Evolutionary conservation across 2,113 vertebrate species (phyloP), one percentile per base, ranked within the genome.

Genomic region (Psittacula cyanocephala): DNA sequence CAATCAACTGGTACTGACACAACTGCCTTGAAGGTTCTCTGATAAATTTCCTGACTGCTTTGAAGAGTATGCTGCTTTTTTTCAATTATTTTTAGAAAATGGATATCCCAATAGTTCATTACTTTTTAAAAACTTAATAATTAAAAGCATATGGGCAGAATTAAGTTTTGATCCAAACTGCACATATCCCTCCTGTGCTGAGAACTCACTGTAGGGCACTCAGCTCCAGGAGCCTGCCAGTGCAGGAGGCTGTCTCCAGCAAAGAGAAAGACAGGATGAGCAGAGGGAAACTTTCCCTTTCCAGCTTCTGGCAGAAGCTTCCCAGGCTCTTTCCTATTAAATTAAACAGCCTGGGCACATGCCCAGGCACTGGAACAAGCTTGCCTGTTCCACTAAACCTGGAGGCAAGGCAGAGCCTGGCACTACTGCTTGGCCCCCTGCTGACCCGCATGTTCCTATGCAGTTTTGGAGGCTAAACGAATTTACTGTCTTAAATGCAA

Each of bases 201-300:
- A 65, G 46, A 62, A 20, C 62, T 70, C 2, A 0, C 55, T 25
- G 18, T 10, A 17, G 7, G 17, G 47, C 17, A 23, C 44, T 70
- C 43, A 12, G 55, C 22, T 41, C 33, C 39, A 20, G 44, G 12
- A 81, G 31, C 14, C 20, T 8, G 50, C 19, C 35, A 23, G 9
- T 2, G 1, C 3, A 0, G 31, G 12, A 85, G 17, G 11, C 46
- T 35, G 10, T 12, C 22, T 41, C 35, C 4, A 0, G 25, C 50
- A 43, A 33, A 8, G 16, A 41, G 33, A 63, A 64, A 27, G 47
- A 57, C 23, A 15, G 28, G 1, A 12, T 13, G 13, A 75, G 39
- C 55, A 41, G 49, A n/a, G 19, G 37, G 24, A 75, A 83, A 69
- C 5, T 31, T 69, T 50, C 31, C 20, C 6, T 72, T 76, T 24